Conservation (phyloP, 37 sponge, comb jelly and placozoan species). For the Amphimedon queenslandica region DNA sequence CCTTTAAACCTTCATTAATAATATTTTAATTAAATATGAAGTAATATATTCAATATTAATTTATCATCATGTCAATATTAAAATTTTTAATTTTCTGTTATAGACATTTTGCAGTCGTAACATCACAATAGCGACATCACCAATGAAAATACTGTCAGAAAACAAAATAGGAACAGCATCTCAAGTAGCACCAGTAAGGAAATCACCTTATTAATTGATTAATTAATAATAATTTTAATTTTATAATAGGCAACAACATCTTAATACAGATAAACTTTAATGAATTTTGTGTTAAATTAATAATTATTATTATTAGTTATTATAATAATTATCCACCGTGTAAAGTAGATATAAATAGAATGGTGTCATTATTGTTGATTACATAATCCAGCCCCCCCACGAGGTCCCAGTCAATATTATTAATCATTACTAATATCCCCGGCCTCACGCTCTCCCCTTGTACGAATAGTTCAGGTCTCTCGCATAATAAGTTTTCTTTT, state of each 20-base stretch:
- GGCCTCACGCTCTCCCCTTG: slow-evolving; percentile 83
- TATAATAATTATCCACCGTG: slow-evolving; percentile 86
- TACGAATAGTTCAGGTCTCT: slow-evolving; percentile 94
- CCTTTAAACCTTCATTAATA: too few species aligned
- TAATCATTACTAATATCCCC: slow-evolving; percentile 97
- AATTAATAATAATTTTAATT: not conserved
- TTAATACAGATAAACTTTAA: too few species aligned
- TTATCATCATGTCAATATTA: too few species aligned
- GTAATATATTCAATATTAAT: too few species aligned
- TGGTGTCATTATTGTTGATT: slow-evolving; percentile 68
- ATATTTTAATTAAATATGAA: too few species aligned
- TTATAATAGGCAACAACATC: too few species aligned
- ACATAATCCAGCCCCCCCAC: slow-evolving; percentile 84
- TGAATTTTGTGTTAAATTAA: too few species aligned
- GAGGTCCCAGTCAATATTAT: slow-evolving; percentile 96
- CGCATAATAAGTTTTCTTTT: slow-evolving; percentile 80
- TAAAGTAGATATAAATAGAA: slow-evolving; percentile 97
- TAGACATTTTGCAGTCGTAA: slow-evolving; percentile 81
- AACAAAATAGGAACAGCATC: too few species aligned
- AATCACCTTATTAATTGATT: too few species aligned
- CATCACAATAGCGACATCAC: slow-evolving; percentile 65
- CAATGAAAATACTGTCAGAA: slow-evolving; percentile 48
- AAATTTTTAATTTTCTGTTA: not conserved
- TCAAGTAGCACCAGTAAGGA: too few species aligned
- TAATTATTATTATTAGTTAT: not conserved